These are phyloP conservation scores for Rachycentron canadum DNA, from an alignment of 2,797 vertebrate species.

Conservation along the genomic window DNA sequence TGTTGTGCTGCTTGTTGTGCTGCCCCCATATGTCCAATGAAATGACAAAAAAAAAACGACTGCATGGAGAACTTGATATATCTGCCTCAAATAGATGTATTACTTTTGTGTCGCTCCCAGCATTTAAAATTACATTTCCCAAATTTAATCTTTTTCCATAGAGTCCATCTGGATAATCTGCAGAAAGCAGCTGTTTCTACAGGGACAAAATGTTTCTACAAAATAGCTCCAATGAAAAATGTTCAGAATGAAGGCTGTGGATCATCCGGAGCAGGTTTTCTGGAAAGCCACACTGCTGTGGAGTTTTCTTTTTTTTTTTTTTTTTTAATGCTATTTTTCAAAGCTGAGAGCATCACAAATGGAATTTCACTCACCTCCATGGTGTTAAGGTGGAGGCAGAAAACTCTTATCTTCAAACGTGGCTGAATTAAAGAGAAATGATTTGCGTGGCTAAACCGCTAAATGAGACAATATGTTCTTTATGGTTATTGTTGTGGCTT, in stretches of 20 bases:
- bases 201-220: not conserved
- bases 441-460: not conserved
- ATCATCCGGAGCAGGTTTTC: not conserved
- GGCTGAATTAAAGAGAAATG: not conserved
- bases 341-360: constrained; percentile 4
- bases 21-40: not conserved
- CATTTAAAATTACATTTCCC: not conserved
- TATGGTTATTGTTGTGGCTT: not conserved
- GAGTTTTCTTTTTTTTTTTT: not conserved
- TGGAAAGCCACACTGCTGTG: not conserved
- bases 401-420: not conserved
- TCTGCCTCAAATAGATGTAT: not conserved
- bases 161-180: constrained; percentile 3
- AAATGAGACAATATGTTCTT: not conserved
- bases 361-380: not conserved
- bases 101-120: not conserved
- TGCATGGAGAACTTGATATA: not conserved
- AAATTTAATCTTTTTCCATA: not conserved
- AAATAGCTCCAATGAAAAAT: not conserved
- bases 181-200: not conserved
- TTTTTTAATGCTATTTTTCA: not conserved
- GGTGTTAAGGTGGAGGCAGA: not conserved
- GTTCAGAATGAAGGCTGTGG: not conserved
- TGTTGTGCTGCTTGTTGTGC: not conserved
- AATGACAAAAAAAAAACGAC: not conserved